These are phyloP conservation scores for Erebia epiphron DNA, from an alignment of 2,888 invertebrate genomes.

Conservation along the genomic window DNA sequence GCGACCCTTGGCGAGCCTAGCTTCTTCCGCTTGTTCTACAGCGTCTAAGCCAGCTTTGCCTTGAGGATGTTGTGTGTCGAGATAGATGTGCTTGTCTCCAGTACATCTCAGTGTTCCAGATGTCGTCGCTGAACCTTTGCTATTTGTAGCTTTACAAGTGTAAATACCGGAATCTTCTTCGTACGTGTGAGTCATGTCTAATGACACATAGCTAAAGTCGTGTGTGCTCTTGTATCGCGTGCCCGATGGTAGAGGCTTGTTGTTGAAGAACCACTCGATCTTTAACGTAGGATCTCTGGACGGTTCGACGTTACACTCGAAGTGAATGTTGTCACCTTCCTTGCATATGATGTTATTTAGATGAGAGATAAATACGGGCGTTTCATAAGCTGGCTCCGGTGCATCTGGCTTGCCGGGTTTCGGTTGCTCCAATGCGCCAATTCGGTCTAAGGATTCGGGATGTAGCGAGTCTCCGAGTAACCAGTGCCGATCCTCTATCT, in stretches of 20 bases:
- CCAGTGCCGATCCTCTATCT: conserved; percentile 95
- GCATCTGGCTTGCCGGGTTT: conserved; percentile 85
- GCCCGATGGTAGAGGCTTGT: conserved; percentile 93
- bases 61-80: conserved; percentile 97
- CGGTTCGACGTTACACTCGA: conserved; percentile 96
- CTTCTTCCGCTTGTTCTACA: conserved; percentile 94
- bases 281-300: conserved; percentile 95
- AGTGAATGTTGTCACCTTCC: conserved; percentile 94
- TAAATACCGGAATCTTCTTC: conserved; percentile 97
- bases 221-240: conserved; percentile 95
- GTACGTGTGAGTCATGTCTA: conserved; percentile 94
- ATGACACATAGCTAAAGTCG: conserved; percentile 97
- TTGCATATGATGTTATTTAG: conserved; percentile 94
- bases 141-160: conserved; percentile 94
- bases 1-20: conserved; percentile 87
- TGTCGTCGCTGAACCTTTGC: conserved; percentile 94
- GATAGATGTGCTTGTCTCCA: conserved; percentile 89
- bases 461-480: conserved; percentile 93
- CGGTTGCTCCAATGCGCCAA: conserved; percentile 93
- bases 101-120: conserved; percentile 94
- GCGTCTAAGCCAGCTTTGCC: conserved; percentile 94
- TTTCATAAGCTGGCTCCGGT: conserved; percentile 91
- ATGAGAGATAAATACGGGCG: conserved; percentile 95
- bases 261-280: conserved; percentile 98
- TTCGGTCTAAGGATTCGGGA: conserved; percentile 93